phyloP scores from a whole-genome alignment of 2,888 invertebrate species.

The Tetrapedia diversipes region DNA sequence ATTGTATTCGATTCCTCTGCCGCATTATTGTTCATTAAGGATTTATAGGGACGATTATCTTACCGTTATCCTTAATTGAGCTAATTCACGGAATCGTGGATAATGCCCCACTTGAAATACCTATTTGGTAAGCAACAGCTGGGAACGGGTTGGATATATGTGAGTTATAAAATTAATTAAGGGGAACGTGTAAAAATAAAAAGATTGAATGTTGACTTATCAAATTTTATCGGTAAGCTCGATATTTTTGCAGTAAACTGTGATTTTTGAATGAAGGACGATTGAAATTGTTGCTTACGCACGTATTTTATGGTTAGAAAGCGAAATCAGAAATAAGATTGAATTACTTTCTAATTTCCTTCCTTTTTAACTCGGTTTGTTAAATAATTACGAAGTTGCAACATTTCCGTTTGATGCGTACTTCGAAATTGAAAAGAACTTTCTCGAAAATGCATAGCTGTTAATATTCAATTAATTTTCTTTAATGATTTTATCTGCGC shows the following conservation, averaged over 20 bases:
- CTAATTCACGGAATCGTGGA: no score
- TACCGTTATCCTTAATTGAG: background rate
- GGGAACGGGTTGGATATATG: background rate
- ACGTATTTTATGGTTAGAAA: background rate
- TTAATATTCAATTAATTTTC: background rate
- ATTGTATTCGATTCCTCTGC: no score
- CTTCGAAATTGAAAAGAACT: constrained; percentile 1
- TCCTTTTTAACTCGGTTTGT: background rate
- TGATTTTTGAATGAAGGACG: background rate
- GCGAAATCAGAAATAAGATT: background rate
- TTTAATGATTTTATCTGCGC: background rate
- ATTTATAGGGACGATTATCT: background rate
- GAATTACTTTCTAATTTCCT: background rate
- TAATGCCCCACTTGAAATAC: background rate
- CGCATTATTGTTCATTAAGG: background rate
- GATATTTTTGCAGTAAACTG: no score
- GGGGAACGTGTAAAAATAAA: background rate
- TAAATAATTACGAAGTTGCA: background rate
- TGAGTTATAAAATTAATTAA: background rate
- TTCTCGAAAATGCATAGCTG: background rate
- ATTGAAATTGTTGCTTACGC: background rate
- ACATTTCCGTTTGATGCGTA: constrained; percentile 1
- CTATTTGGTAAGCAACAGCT: background rate
- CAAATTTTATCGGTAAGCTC: no score
- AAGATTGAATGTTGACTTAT: no score